Base-by-base conservation (phyloP, 1,140 invertebrate species). In the Macrobrachium nipponense region DNA sequence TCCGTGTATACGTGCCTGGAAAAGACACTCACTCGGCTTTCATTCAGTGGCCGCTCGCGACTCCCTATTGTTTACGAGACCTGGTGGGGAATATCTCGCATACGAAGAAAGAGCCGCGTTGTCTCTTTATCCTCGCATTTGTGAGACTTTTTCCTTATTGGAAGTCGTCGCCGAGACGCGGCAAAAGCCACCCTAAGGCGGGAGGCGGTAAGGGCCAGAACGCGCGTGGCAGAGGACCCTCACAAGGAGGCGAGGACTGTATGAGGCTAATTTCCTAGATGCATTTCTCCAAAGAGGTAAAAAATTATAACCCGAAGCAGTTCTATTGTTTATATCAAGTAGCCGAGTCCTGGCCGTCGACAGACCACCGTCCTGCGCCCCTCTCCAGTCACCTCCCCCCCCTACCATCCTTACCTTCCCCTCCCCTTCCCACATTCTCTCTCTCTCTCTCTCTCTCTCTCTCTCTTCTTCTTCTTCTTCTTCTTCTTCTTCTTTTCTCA, bases 261-360 rank as follows among this genome's bases (percentile, higher is more conserved):
- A 86, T 86, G 84, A 86, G 84, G 84, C 84, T 86, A 86, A 86
- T 86, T 86, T 86, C 77, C 84, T 51, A 86, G 84, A 86, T 86
- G 84, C 84, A 86, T 86, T 86, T 86, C 84, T 79, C 84, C 80
- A 86, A 86, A 86, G 84, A 86, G 84, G 84, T 51, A 86, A 86
- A 86, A 86, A 78, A 86, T 86, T 86, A 80, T 86, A 86, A 86
- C 84, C 84, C 70, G 84, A 86, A 86, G 84, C 84, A 75, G 58
- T 86, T 75, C 84, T 66, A 86, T 86, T 86, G 84, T 86, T 86
- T 86, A 86, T 86, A 86, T 80, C 84, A 86, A 80, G 84, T 86
- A 86, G 66, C 58, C 78, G 84, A 80, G 77, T 86, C 84, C 84
- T 12, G 14, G 11, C 17, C 36, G 15, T 17, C n/a, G 20, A 18